A percentile compares a stretch with the other conserved stretches of the same genome.
phyloP scores from a whole-genome alignment of 2,888 invertebrate species.

The Osmoderma eremita region DNA sequence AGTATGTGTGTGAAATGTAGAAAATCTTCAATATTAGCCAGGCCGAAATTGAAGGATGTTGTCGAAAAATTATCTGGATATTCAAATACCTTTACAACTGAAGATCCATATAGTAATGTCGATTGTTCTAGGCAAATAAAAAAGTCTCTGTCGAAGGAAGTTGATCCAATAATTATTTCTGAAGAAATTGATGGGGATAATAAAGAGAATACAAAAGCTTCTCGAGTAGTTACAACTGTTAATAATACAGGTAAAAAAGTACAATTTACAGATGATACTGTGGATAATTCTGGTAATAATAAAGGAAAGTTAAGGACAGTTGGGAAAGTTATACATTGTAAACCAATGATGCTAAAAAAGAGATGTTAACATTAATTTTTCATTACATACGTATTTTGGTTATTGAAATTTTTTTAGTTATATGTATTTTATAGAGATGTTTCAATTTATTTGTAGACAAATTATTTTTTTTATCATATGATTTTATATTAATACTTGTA shows the following conservation, averaged over 20 bases:
- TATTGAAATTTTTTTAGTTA: no score
- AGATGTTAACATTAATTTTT: constrained; percentile 17
- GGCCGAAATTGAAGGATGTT: neutral
- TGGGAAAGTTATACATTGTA: constrained; percentile 18
- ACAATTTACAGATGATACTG: constrained; percentile 16
- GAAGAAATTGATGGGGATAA: neutral
- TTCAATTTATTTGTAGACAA: no score
- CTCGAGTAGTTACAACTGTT: neutral
- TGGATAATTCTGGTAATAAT: constrained; percentile 9
- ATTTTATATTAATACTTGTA: no score
- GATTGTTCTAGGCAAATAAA: constrained; percentile 29
- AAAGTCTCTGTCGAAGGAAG: constrained; percentile 9
- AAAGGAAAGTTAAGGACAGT: constrained; percentile 11
- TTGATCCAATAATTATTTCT: neutral
- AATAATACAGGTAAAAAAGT: constrained; percentile 4
- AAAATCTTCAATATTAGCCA: neutral
- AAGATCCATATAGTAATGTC: constrained; percentile 11
- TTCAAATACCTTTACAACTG: neutral
- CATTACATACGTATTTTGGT: no score
- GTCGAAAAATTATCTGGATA: neutral
- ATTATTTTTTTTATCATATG: no score
- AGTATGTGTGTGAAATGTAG: neutral
- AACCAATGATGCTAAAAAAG: constrained; percentile 17
- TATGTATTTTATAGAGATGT: no score
- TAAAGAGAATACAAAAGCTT: constrained; percentile 14